Evolutionary conservation across 2,888 invertebrate species (phyloP).

Genomic region (Drosophila mimetica): DNA sequence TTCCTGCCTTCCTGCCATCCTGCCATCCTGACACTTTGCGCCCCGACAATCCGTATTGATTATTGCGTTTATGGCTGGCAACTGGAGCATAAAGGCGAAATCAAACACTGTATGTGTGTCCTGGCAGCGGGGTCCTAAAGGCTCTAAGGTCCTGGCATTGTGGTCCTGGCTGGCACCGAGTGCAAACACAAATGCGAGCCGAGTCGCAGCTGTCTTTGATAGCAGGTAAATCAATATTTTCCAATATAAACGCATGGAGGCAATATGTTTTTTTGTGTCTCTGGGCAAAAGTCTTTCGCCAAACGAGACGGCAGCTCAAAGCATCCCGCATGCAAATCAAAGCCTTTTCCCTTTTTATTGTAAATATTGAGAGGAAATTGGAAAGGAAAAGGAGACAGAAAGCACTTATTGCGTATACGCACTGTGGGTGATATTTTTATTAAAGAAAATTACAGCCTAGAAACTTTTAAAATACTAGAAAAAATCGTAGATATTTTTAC

Average conservation of each 20-base stretch:
- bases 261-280: slow-evolving; percentile 33
- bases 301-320: slow-evolving; percentile 55
- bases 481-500: too few relatives aligned
- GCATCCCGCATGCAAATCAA: slow-evolving; percentile 42
- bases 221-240: slow-evolving; percentile 80
- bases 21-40: slow-evolving; percentile 41
- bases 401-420: slow-evolving; percentile 28
- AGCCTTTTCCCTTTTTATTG: slow-evolving; percentile 36
- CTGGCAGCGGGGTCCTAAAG: slow-evolving; percentile 10
- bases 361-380: slow-evolving; percentile 8
- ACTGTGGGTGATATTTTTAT: slow-evolving; percentile 1
- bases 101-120: slow-evolving; percentile 11
- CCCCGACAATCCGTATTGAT: slow-evolving; percentile 70
- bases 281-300: slow-evolving; percentile 45
- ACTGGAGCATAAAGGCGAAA: slow-evolving; percentile 39
- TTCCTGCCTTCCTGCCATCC: background rate
- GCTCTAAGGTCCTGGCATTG: slow-evolving; percentile 27
- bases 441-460: background rate
- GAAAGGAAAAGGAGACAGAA: background rate
- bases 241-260: slow-evolving; percentile 73
- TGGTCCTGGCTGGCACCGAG: slow-evolving; percentile 6
- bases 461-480: background rate
- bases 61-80: slow-evolving; percentile 65
- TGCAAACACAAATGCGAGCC: slow-evolving; percentile 30
- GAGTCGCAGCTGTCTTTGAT: slow-evolving; percentile 71